Percentiles rank a stretch among this genome's conserved stretches.
Conservation (phyloP, 2,797 vertebrate species). For the Danio tinwini region DNA sequence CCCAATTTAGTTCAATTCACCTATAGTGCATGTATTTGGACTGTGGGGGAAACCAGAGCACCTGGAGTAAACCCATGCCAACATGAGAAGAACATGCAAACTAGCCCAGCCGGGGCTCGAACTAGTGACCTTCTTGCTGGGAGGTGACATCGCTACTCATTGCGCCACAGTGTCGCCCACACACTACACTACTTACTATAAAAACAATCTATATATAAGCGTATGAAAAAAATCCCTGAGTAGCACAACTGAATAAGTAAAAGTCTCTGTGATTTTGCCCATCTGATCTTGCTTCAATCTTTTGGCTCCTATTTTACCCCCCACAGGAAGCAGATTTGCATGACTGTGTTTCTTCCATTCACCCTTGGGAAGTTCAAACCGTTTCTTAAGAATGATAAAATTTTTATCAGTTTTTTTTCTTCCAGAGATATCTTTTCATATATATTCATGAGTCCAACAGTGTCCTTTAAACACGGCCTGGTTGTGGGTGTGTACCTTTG, state of each 20-base stretch:
- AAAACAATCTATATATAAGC: too few relatives aligned
- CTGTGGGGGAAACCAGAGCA: too few relatives aligned
- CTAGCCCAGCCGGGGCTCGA: too few relatives aligned
- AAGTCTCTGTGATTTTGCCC: slow-evolving; percentile 29
- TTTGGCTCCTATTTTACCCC: not conserved
- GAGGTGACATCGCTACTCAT: too few relatives aligned
- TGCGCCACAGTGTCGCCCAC: too few relatives aligned
- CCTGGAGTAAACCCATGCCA: too few relatives aligned
- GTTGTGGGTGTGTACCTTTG: not conserved
- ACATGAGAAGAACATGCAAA: too few relatives aligned
- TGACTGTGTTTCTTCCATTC: slow-evolving; percentile 30
- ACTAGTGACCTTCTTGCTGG: too few relatives aligned
- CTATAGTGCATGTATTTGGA: too few relatives aligned
- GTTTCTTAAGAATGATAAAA: slow-evolving; percentile 33
- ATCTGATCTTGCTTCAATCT: slow-evolving; percentile 41
- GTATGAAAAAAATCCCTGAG: too few relatives aligned
- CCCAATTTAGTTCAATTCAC: too few relatives aligned
- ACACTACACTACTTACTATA: too few relatives aligned
- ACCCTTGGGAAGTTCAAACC: slow-evolving; percentile 15
- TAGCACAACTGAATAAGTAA: slow-evolving; percentile 42
- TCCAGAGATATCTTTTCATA: slow-evolving; percentile 15
- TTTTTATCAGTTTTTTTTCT: slow-evolving; percentile 3
- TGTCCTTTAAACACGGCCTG: slow-evolving; percentile 24
- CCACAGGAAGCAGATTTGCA: slow-evolving; percentile 16
- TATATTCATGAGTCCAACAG: slow-evolving; percentile 38